Evolutionary conservation across 1,140 invertebrate genomes (phyloP).

Genomic region (Drosophila melanogaster): Release_6_plus_ISO1_MT NT_033777.3:6478501-6479000

Average conservation of each 20-base stretch:
- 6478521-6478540: neutral
- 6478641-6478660: too few relatives aligned
- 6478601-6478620: too few relatives aligned
- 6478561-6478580: too few relatives aligned
- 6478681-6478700: too few relatives aligned
- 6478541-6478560: neutral
- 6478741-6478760: neutral
- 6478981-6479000: neutral
- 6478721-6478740: too few relatives aligned
- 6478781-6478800: conserved; percentile 16
- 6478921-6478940: conserved; percentile 36
- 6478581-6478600: too few relatives aligned
- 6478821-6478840: conserved; percentile 71
- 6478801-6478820: conserved; percentile 83
- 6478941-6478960: conserved; percentile 68
- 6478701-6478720: neutral
- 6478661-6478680: too few relatives aligned
- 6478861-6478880: conserved; percentile 53
- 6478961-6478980: conserved; percentile 32
- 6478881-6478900: conserved; percentile 27
- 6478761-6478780: neutral
- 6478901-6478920: conserved; percentile 25
- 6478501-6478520: neutral
- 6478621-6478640: too few relatives aligned
- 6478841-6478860: conserved; percentile 51